Evolutionary conservation across 1,140 invertebrate species (phyloP), one percentile per base, ranked within the genome.

Genomic region (Linepithema humile): DNA sequence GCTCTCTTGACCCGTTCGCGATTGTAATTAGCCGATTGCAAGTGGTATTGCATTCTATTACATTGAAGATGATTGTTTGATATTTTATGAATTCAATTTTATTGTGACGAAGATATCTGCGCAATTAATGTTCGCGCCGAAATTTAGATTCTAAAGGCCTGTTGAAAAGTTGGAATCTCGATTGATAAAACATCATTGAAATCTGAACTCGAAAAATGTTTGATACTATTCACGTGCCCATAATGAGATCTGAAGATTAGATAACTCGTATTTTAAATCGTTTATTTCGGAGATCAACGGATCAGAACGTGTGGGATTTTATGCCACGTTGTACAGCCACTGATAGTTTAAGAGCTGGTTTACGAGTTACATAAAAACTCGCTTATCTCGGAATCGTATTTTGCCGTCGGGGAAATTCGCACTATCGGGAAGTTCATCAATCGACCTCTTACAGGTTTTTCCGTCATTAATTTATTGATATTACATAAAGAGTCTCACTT

Each of bases 281-380:
- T 1, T 35, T 1, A 32, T 59, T 60, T 10, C n/a, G 38, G 6
- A 9, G 40, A 48, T 35, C 23, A 17, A 62, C 40, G 40, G 26
- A 26, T 59, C 38, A 9, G n/a, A 35, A 74, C 15, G 57, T 20
- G 17, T 23, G n/a, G 20, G 4, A 69, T 23, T 57, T 53, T 23
- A 0, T 23, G 3, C 50, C n/a, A 5, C 9, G 29, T 32, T 73
- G 23, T 4, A 59, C n/a, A 53, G 3, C 32, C 7, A 32, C 32
- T 32, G 55, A 59, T 38, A 64, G 60, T 57, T 17, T 17, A 64
- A 87, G 53, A 83, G 57, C 84, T 60, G 55, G 72, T 72, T 86
- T 75, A 23, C n/a, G 35, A 26, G 45, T 75, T 74, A 74, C 23
- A 75, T 87, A 83, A 86, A 83, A 50, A 55, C 20, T 43, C 12